A percentile compares a stretch with the other conserved stretches of the same genome.
Evolutionary conservation across 2,113 vertebrate species (phyloP).

Genomic region (Ascaphus truei): DNA sequence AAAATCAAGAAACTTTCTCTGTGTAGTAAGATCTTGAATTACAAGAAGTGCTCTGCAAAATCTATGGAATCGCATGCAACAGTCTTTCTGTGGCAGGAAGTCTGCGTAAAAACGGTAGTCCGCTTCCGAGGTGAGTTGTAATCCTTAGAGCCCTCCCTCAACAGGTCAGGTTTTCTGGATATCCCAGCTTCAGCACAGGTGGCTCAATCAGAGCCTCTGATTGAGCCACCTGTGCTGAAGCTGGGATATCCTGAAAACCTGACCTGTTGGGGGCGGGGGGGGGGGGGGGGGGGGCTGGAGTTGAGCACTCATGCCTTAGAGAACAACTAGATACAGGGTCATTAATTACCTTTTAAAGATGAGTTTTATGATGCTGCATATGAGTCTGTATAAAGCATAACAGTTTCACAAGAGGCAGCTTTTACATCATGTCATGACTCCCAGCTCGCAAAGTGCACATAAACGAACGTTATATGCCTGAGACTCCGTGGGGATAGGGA

Average conservation of each 20-base stretch:
- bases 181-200: too few species aligned
- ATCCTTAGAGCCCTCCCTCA: conserved; percentile 28
- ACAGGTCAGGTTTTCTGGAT: too few species aligned
- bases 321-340: conserved; percentile 8
- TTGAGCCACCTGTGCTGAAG: too few species aligned
- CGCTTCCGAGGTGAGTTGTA: conserved; percentile 1
- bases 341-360: conserved; percentile 32
- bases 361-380: conserved; percentile 23
- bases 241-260: too few species aligned
- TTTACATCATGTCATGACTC: conserved; percentile 21
- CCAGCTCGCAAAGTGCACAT: conserved; percentile 23
- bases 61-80: not conserved
- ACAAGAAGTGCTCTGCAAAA: conserved; percentile 10
- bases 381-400: conserved; percentile 23
- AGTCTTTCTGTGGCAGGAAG: not conserved
- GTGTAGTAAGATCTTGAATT: rapidly evolving
- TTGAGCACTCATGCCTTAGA: too few species aligned
- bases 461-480: conserved; percentile 19
- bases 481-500: conserved; percentile 18
- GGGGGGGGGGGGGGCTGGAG: too few species aligned
- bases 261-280: too few species aligned
- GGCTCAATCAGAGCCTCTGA: too few species aligned
- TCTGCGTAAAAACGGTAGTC: conserved; percentile 25
- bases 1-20: conserved; percentile 10
- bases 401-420: conserved; percentile 15